Conservation (phyloP, 2,888 invertebrate genomes). For the Allolobophora icterica region DNA sequence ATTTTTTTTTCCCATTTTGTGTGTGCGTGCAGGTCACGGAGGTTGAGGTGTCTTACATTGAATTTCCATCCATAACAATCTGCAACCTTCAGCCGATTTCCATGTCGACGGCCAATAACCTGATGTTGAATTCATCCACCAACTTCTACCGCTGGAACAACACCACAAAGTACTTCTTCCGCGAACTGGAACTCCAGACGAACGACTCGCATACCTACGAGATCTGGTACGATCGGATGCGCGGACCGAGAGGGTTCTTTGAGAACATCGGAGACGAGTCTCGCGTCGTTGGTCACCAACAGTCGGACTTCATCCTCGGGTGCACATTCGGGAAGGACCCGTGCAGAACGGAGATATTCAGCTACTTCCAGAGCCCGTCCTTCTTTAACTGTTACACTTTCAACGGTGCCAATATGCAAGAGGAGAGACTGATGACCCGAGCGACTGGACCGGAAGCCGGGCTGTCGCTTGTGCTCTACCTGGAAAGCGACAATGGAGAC, state of each 20-base stretch:
- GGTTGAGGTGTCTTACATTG: constrained; percentile 51
- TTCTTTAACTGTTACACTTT: constrained; percentile 62
- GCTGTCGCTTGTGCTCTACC: constrained; percentile 57
- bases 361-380: constrained; percentile 57
- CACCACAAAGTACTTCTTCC: constrained; percentile 31
- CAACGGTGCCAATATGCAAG: constrained; percentile 53
- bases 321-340: constrained; percentile 55
- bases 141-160: constrained; percentile 34
- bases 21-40: background rate
- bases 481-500: constrained; percentile 59
- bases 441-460: constrained; percentile 62
- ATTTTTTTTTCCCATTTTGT: background rate
- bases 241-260: constrained; percentile 32
- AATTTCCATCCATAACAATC: constrained; percentile 59
- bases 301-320: constrained; percentile 55
- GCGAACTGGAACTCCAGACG: background rate
- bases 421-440: constrained; percentile 52
- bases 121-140: constrained; percentile 35
- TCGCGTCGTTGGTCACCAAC: constrained; percentile 53
- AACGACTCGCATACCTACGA: background rate
- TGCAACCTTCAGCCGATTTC: constrained; percentile 60
- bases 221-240: constrained; percentile 32
- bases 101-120: constrained; percentile 52
- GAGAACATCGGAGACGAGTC: constrained; percentile 58
- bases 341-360: constrained; percentile 55